Base-by-base conservation (phyloP, 2,888 invertebrate genomes). In the Lasioglossum lativentre region DNA sequence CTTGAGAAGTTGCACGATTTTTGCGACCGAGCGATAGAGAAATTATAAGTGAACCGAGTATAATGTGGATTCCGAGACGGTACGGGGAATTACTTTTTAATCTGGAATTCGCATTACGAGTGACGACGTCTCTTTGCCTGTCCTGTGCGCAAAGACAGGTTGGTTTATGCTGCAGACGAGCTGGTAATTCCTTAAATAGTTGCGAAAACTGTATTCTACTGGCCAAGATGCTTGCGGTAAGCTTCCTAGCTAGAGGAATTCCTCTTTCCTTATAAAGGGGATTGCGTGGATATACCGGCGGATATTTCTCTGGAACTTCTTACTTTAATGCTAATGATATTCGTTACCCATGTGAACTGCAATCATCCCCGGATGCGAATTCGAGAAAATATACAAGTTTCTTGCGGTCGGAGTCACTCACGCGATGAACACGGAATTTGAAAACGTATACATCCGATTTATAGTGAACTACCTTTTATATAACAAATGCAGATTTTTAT, bases 221-320 rank as follows among this genome's bases (percentile, higher is more conserved):
- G 68, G 34, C 19, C 47, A 70, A 52, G 77, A 70, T 77, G 52
- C 70, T 70, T 77, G 77, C 70, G 77, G 70, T 38, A 40, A 70
- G 52, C 68, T 70, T 77, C 38, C 16, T 19, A 40, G 52, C 10
- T 27, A 27, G 19, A 12, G 77, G 70, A 77, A 77, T 77, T 77
- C 52, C 52, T n/a, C 12, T 52, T 70, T 19, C 70, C 47, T 52
- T 38, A 70, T 77, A 56, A 77, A 77, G 52, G 76, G 70, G 45
- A 52, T 16, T n/a, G 30, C 56, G 75, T 16, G 56, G 68, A 16
- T 42, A 68, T 47, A 56, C 56, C 45, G 42, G 14, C 34, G 42
- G 40, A 74, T 80, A 74, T 80, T 74, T 80, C 79, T 68, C 66
- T 16, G 8, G 14, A 75, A 70, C 56, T 75, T 75, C 70, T 56